Evolutionary conservation across 2,888 invertebrate genomes (phyloP).

Genomic region (Cheiracanthium punctorium): DNA sequence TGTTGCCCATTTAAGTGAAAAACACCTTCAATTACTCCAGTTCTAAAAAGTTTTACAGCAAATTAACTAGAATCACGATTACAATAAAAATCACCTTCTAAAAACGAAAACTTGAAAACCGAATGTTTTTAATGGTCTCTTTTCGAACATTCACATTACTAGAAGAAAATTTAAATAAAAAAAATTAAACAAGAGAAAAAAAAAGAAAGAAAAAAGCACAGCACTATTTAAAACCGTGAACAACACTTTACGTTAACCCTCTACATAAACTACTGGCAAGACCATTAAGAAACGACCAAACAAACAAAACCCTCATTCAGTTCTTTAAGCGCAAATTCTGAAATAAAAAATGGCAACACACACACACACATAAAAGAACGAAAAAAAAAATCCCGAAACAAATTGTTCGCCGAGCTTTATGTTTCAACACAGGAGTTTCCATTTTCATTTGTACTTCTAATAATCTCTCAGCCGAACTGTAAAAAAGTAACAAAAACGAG

Average conservation of each 20-base stretch:
- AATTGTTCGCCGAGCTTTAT: conserved; percentile 61
- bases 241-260: neutral
- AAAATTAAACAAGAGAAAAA: neutral
- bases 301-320: conserved; percentile 36
- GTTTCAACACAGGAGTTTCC: conserved; percentile 66
- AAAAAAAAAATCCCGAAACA: conserved; percentile 39
- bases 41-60: conserved; percentile 20
- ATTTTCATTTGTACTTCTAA: conserved; percentile 69
- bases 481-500: conserved; percentile 42
- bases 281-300: conserved; percentile 42
- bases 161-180: neutral
- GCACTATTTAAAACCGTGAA: neutral
- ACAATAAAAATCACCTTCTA: conserved; percentile 42
- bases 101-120: conserved; percentile 8
- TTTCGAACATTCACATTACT: neutral
- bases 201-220: neutral
- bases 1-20: conserved; percentile 6
- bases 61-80: conserved; percentile 54
- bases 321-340: conserved; percentile 35
- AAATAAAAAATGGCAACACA: conserved; percentile 22
- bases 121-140: conserved; percentile 1
- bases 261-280: conserved; percentile 49
- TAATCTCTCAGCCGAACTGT: conserved; percentile 62
- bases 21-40: neutral
- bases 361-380: no score